Conservation (phyloP, 2,888 invertebrate species). For the Lobophora halterata region DNA sequence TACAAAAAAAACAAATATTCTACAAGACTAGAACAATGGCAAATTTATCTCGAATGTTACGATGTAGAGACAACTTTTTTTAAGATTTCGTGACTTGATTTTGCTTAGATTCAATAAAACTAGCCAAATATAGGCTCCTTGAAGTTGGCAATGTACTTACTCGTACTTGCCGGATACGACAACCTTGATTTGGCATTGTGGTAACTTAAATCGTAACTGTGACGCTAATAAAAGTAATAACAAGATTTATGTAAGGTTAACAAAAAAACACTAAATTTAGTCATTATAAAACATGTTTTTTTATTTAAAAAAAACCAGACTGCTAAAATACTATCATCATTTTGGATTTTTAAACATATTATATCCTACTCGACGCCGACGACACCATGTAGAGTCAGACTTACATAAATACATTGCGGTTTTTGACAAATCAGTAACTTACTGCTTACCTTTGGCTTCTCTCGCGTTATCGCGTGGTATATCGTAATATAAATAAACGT, state of each 20-base stretch:
- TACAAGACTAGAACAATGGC: slow-evolving; percentile 12
- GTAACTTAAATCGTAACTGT: slow-evolving; percentile 1
- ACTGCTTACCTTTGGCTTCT: too few species aligned
- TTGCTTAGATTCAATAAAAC: slow-evolving; percentile 3
- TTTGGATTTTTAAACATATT: too few species aligned
- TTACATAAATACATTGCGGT: too few species aligned
- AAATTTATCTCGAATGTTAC: slow-evolving; percentile 4
- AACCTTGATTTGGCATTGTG: slow-evolving; percentile 22
- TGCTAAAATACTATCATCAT: too few species aligned
- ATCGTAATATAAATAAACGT: too few species aligned
- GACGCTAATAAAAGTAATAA: slow-evolving; percentile 13
- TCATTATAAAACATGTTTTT: too few species aligned
- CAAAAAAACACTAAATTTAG: slow-evolving; percentile 4
- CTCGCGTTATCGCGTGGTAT: too few species aligned
- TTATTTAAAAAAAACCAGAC: too few species aligned
- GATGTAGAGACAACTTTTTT: slow-evolving; percentile 8
- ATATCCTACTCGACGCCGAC: too few species aligned
- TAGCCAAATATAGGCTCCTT: slow-evolving; percentile 4
- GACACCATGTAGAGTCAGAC: too few species aligned
- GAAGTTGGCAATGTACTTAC: slow-evolving; percentile 11
- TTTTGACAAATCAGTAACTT: too few species aligned
- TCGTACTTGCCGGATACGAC: slow-evolving; percentile 24
- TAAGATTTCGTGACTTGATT: slow-evolving; percentile 15
- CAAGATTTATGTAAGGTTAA: slow-evolving; percentile 20
- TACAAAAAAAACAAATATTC: too few species aligned